A percentile compares a stretch with the other conserved stretches of the same genome.
phyloP scores from a whole-genome alignment of 2,888 invertebrate genomes.

The Drosophila suboccidentalis region DNA sequence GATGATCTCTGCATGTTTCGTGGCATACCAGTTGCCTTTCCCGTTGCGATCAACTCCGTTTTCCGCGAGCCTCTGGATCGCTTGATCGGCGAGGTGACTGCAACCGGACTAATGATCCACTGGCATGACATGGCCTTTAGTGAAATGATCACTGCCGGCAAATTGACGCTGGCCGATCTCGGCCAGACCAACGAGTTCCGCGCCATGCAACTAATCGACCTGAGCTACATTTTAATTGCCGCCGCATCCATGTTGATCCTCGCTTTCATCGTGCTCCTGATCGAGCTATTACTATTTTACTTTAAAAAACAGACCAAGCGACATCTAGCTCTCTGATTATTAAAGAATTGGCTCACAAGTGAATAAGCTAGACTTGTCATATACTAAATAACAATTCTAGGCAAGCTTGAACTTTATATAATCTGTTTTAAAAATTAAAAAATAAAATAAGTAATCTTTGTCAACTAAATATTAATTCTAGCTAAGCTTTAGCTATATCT shows the following conservation, averaged over 20 bases:
- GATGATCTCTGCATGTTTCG: slow-evolving; percentile 15
- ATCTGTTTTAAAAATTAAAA: no score
- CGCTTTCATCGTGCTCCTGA: slow-evolving; percentile 22
- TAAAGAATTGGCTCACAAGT: not conserved
- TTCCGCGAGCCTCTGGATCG: slow-evolving; percentile 43
- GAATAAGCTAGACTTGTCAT: no score
- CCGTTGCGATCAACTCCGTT: slow-evolving; percentile 24
- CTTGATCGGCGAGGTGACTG: slow-evolving; percentile 42
- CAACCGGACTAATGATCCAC: slow-evolving; percentile 37
- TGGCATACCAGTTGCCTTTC: slow-evolving; percentile 14
- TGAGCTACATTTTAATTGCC: slow-evolving; percentile 21
- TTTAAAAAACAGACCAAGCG: not conserved
- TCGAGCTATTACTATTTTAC: slow-evolving; percentile 25
- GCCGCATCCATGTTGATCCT: slow-evolving; percentile 13
- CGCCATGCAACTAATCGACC: slow-evolving; percentile 23
- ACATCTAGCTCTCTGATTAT: not conserved
- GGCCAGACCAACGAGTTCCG: slow-evolving; percentile 19
- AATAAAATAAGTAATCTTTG: no score
- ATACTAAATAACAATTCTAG: no score
- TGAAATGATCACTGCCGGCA: slow-evolving; percentile 50
- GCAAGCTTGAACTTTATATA: not conserved
- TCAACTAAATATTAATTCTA: no score
- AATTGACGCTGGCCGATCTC: slow-evolving; percentile 24
- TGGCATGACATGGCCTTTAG: slow-evolving; percentile 53
- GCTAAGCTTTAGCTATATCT: no score